Conservation (phyloP, 2,797 vertebrate species). For the Parotocinclus haroldoi region DNA sequence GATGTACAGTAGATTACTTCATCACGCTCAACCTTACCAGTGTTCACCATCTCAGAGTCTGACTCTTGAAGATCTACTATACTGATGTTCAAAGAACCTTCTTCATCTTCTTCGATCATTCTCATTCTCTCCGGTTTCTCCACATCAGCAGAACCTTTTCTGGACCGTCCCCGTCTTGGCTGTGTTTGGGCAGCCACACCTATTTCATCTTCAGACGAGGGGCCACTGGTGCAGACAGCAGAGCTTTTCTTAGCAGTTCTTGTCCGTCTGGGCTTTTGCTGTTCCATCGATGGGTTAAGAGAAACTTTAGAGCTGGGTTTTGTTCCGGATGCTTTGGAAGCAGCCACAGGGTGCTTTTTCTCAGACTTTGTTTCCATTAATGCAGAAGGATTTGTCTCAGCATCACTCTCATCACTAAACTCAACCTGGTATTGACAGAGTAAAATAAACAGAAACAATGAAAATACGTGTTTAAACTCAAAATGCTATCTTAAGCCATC, state of each 20-base stretch:
- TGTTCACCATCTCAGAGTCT: slow-evolving; percentile 63
- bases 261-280: slow-evolving; percentile 45
- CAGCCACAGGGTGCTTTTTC: slow-evolving; percentile 41
- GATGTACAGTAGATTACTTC: background rate
- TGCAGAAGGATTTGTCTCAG: slow-evolving; percentile 54
- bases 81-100: slow-evolving; percentile 66
- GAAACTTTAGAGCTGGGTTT: slow-evolving; percentile 34
- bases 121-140: slow-evolving; percentile 75
- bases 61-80: slow-evolving; percentile 72
- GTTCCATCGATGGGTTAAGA: slow-evolving; percentile 41
- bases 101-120: slow-evolving; percentile 70
- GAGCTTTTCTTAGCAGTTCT: slow-evolving; percentile 54
- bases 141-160: slow-evolving; percentile 33
- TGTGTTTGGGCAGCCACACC: slow-evolving; percentile 20
- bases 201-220: slow-evolving; percentile 62
- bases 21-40: slow-evolving; percentile 39
- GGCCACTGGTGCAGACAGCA: background rate
- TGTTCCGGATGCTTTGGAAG: slow-evolving; percentile 40
- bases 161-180: slow-evolving; percentile 57
- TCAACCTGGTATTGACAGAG: slow-evolving; percentile 66
- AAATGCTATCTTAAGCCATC: too few relatives aligned
- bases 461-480: too few relatives aligned
- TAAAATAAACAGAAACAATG: slow-evolving; percentile 8
- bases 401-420: slow-evolving; percentile 89
- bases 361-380: slow-evolving; percentile 50